These are phyloP conservation scores for Holotrichia oblita DNA, from an alignment of 1,140 invertebrate species.

Conservation along the genomic window DNA sequence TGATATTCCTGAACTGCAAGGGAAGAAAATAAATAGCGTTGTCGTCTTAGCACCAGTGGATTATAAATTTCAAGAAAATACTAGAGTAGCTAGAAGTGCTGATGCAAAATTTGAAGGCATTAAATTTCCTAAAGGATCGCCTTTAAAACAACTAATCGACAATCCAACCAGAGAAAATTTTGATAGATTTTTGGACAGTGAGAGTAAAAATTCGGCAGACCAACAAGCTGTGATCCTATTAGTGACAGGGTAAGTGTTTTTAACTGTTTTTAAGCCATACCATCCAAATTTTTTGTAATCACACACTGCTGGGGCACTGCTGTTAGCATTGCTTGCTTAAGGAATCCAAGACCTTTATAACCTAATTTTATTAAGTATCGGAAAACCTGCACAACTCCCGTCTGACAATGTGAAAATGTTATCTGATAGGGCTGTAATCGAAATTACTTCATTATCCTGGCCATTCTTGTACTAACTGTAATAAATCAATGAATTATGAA, in stretches of 20 bases:
- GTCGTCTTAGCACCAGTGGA: slow-evolving; percentile 84
- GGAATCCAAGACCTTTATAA: too few species aligned
- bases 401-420: too few species aligned
- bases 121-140: slow-evolving; percentile 73
- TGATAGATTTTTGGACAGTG: slow-evolving; percentile 79
- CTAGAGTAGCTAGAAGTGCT: slow-evolving; percentile 61
- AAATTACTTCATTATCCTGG: too few species aligned
- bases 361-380: too few species aligned
- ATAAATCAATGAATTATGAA: too few species aligned
- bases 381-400: too few species aligned
- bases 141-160: slow-evolving; percentile 77
- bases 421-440: too few species aligned
- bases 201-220: slow-evolving; percentile 74
- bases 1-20: slow-evolving; percentile 75
- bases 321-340: too few species aligned
- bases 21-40: slow-evolving; percentile 80
- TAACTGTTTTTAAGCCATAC: background rate
- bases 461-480: too few species aligned
- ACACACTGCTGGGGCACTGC: too few species aligned
- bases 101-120: slow-evolving; percentile 66
- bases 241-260: slow-evolving; percentile 76
- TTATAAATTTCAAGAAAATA: slow-evolving; percentile 65
- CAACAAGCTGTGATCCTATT: slow-evolving; percentile 81
- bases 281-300: too few species aligned
- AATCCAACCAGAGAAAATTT: slow-evolving; percentile 80